These are phyloP conservation scores for Zoanthus sociatus DNA, from an alignment of 92 coral and sea anemone genomes.

Conservation along the genomic window DNA sequence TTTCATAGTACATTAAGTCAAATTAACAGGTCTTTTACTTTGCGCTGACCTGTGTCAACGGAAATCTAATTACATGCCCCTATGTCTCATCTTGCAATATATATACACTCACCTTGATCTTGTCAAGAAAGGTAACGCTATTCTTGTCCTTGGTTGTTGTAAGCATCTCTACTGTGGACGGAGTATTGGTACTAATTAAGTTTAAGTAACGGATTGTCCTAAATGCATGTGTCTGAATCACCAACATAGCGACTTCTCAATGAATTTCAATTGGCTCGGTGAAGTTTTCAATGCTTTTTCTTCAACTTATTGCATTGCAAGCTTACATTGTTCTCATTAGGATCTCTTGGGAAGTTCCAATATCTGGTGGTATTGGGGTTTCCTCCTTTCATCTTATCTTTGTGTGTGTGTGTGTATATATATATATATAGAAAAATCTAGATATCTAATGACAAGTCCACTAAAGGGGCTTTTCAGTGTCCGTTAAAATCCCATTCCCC, in stretches of 20 bases:
- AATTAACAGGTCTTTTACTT: neutral
- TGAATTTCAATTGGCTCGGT: too few relatives aligned
- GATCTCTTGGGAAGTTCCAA: too few relatives aligned
- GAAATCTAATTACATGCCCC: neutral
- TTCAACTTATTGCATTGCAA: too few relatives aligned
- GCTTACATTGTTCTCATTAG: too few relatives aligned
- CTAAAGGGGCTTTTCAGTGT: too few relatives aligned
- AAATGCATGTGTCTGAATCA: neutral
- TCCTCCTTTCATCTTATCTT: too few relatives aligned
- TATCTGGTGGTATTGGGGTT: too few relatives aligned
- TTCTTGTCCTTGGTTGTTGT: neutral
- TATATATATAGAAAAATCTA: too few relatives aligned
- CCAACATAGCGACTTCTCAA: neutral
- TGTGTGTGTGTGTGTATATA: too few relatives aligned
- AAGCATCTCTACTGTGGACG: conserved; percentile 14
- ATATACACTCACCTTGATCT: neutral
- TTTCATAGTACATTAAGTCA: neutral
- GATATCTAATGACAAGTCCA: too few relatives aligned
- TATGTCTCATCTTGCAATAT: neutral
- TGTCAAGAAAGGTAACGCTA: conserved; percentile 5
- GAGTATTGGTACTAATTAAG: conserved; percentile 4
- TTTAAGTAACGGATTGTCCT: neutral
- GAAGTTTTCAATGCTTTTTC: too few relatives aligned
- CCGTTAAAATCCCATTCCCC: too few relatives aligned
- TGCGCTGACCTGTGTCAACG: conserved; percentile 14